Conservation (phyloP, 2,113 vertebrate genomes). For the Lamprologus ornatipinnis region DNA sequence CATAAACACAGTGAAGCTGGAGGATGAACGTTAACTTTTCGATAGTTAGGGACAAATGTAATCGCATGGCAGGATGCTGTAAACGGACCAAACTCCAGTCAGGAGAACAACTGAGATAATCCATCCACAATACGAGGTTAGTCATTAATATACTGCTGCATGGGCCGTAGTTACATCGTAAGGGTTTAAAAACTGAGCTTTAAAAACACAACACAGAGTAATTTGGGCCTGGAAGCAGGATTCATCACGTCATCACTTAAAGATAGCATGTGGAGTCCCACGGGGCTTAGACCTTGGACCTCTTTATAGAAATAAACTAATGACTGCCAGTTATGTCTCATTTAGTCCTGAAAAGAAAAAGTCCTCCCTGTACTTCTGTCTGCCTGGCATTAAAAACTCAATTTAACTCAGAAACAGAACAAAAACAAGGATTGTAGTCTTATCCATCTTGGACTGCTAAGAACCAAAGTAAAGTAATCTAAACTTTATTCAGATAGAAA, state of each 20-base stretch:
- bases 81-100: accelerated
- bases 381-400: neutral
- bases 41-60: accelerated
- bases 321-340: neutral
- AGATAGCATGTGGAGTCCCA: neutral
- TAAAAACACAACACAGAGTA: neutral
- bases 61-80: accelerated
- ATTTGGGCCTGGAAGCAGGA: neutral
- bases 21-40: accelerated
- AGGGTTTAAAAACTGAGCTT: neutral
- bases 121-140: neutral
- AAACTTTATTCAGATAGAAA: neutral
- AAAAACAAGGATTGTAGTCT: neutral
- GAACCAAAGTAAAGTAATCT: neutral
- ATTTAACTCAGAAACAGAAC: neutral
- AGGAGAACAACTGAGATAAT: neutral
- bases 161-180: accelerated
- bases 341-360: neutral
- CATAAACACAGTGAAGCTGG: neutral
- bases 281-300: neutral
- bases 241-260: neutral
- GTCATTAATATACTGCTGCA: neutral
- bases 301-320: neutral
- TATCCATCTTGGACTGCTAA: neutral
- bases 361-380: neutral